Conservation (phyloP, 2,797 vertebrate species). For the Synaphobranchus kaupii region DNA sequence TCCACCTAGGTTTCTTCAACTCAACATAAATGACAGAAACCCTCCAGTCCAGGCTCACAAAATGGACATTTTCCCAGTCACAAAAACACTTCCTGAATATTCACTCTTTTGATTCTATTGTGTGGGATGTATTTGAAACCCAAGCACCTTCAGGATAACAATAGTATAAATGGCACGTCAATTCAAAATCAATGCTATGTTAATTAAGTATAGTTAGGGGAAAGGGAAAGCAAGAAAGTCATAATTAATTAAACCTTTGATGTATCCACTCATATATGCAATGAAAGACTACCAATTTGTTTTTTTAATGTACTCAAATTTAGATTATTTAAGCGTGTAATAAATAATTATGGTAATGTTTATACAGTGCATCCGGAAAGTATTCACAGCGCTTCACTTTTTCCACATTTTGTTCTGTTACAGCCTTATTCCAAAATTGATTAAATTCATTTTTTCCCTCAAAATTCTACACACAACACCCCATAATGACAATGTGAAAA, state of each 20-base stretch:
- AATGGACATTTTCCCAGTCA: background rate
- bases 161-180: background rate
- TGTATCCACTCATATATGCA: background rate
- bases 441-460: too few relatives aligned
- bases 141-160: background rate
- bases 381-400: too few relatives aligned
- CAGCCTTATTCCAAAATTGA: too few relatives aligned
- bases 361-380: too few relatives aligned
- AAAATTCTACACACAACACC: too few relatives aligned
- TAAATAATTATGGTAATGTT: background rate
- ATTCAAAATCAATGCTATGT: constrained; percentile 10
- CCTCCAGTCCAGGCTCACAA: background rate
- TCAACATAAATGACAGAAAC: background rate
- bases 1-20: background rate
- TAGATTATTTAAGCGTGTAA: background rate
- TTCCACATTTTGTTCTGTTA: too few relatives aligned
- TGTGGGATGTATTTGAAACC: background rate
- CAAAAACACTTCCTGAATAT: constrained; percentile 8
- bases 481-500: too few relatives aligned
- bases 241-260: constrained; percentile 19
- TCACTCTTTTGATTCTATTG: constrained; percentile 14
- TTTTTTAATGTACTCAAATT: background rate
- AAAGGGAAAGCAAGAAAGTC: background rate
- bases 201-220: background rate
- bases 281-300: background rate